Conservation (phyloP, 2,797 vertebrate genomes). For the Acipenser oxyrinchus region DNA sequence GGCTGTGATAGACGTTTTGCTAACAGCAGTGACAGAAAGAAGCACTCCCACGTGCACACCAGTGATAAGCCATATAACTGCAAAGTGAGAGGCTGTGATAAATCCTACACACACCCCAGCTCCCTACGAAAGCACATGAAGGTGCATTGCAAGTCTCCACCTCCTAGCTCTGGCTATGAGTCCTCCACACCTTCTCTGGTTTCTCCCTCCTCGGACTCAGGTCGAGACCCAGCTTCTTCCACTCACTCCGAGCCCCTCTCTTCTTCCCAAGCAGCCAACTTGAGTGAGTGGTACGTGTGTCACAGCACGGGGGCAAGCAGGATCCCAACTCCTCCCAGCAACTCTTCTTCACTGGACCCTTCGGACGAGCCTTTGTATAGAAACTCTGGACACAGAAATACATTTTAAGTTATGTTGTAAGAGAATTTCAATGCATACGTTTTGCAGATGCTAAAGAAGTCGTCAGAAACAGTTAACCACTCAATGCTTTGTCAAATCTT, state of each 20-base stretch:
- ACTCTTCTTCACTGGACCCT: slow-evolving; percentile 59
- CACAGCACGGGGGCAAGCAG: slow-evolving; percentile 72
- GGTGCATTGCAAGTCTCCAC: slow-evolving; percentile 94
- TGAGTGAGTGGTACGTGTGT: slow-evolving; percentile 97
- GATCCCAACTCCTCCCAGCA: slow-evolving; percentile 59
- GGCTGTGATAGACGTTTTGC: slow-evolving; percentile 96
- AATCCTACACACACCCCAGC: slow-evolving; percentile 97
- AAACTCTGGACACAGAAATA: slow-evolving; percentile 55
- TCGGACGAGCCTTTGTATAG: slow-evolving; percentile 54
- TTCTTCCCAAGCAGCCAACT: slow-evolving; percentile 73
- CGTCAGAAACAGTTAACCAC: slow-evolving; percentile 11
- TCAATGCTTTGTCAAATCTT: too few species aligned
- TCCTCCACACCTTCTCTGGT: slow-evolving; percentile 84
- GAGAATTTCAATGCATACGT: neutral
- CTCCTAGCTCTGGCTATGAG: slow-evolving; percentile 89
- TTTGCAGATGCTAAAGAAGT: neutral
- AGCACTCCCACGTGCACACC: slow-evolving; percentile 96
- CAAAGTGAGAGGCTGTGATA: slow-evolving; percentile 96
- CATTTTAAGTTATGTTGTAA: slow-evolving; percentile 44
- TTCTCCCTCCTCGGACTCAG: slow-evolving; percentile 85
- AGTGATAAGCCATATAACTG: slow-evolving; percentile 97
- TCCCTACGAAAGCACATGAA: slow-evolving; percentile 97
- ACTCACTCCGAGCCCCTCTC: slow-evolving; percentile 65
- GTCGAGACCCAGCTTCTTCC: slow-evolving; percentile 69
- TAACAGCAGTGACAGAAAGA: slow-evolving; percentile 98